phyloP scores from a whole-genome alignment of 2,888 invertebrate species.

The Pharmacophagus antenor region DNA sequence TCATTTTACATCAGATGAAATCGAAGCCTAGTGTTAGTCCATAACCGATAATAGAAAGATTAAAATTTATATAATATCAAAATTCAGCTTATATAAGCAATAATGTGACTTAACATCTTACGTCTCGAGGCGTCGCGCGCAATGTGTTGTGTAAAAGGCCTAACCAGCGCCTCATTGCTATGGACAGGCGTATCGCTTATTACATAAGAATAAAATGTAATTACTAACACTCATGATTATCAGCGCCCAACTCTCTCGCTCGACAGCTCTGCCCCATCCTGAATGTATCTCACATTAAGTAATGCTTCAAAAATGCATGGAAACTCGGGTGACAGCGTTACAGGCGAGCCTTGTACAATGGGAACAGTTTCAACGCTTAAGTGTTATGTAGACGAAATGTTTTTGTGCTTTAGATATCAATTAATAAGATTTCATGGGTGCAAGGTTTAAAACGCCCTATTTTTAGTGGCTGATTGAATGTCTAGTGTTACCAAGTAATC shows the following conservation, averaged over 20 bases:
- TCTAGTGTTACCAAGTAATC: slow-evolving; percentile 53
- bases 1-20: no score
- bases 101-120: no score
- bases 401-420: slow-evolving; percentile 56
- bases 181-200: no score
- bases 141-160: no score
- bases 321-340: slow-evolving; percentile 64
- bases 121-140: no score
- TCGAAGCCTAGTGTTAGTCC: no score
- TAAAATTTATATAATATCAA: no score
- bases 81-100: no score
- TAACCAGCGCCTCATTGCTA: no score
- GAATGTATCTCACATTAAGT: slow-evolving; percentile 43
- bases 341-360: slow-evolving; percentile 48
- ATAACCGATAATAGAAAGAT: no score
- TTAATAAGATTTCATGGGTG: slow-evolving; percentile 53
- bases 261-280: slow-evolving; percentile 24
- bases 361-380: slow-evolving; percentile 56
- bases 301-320: slow-evolving; percentile 69
- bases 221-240: no score
- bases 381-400: slow-evolving; percentile 70
- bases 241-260: background rate
- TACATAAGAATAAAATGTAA: no score
- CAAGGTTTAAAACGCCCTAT: slow-evolving; percentile 51
- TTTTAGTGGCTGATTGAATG: slow-evolving; percentile 54